Evolutionary conservation across 2,888 invertebrate species (phyloP).

Genomic region (Cheilosia urbana): DNA sequence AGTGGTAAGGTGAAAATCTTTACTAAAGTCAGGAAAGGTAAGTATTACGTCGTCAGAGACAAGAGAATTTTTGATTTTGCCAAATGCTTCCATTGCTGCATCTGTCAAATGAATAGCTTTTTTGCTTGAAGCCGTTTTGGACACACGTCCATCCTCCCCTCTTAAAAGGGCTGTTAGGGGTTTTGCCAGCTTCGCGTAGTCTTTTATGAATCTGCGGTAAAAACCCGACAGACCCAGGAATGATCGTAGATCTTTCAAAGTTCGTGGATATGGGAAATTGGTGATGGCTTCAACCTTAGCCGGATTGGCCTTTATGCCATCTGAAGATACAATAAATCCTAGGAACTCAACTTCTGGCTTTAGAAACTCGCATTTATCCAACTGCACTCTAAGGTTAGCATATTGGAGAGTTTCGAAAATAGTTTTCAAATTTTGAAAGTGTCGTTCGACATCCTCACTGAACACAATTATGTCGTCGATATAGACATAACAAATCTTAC

Average conservation of each 20-base stretch:
- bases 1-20: constrained; percentile 72
- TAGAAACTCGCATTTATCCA: constrained; percentile 31
- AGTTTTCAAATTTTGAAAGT: constrained; percentile 24
- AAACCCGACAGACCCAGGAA: no score
- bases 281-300: constrained; percentile 6
- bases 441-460: constrained; percentile 15
- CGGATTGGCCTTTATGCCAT: constrained; percentile 4
- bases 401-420: constrained; percentile 38
- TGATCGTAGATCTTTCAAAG: no score
- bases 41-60: constrained; percentile 21
- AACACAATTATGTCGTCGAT: constrained; percentile 36
- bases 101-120: constrained; percentile 18
- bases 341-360: constrained; percentile 35
- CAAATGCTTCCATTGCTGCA: constrained; percentile 30
- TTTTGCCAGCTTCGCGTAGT: constrained; percentile 41
- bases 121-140: constrained; percentile 9
- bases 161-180: constrained; percentile 39
- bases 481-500: constrained; percentile 22
- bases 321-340: constrained; percentile 17
- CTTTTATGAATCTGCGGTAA: no score
- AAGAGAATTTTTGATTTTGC: constrained; percentile 13
- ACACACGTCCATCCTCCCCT: constrained; percentile 22
- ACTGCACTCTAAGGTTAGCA: constrained; percentile 35
- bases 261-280: constrained; percentile 15
- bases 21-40: constrained; percentile 23